Conservation (phyloP, 1,140 invertebrate species). For the Prorops nasuta region DNA sequence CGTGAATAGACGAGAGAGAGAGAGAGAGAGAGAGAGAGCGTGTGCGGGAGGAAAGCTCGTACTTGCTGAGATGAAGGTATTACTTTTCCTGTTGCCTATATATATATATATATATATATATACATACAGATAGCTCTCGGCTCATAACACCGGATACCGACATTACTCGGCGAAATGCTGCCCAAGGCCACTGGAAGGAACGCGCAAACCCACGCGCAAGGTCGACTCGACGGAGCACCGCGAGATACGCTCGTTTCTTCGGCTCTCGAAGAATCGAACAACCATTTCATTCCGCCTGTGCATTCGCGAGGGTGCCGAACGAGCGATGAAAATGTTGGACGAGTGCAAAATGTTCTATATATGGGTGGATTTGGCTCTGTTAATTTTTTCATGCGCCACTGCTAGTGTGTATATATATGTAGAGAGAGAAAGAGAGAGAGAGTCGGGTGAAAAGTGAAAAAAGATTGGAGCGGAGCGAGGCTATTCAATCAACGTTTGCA, state of each 20-base stretch:
- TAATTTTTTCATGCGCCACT: slow-evolving; percentile 3
- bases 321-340: no score
- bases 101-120: no score
- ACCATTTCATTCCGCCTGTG: background rate
- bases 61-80: slow-evolving; percentile 19
- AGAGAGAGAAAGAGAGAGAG: no score
- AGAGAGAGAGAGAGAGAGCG: no score
- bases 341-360: no score
- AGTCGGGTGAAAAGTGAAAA: no score
- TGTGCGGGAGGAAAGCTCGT: background rate
- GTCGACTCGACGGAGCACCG: slow-evolving; percentile 14
- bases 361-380: slow-evolving; percentile 2
- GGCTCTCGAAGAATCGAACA: slow-evolving; percentile 2
- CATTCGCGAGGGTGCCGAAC: no score
- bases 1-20: no score
- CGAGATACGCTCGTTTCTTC: slow-evolving; percentile 4
- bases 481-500: no score
- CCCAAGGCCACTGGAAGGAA: slow-evolving; percentile 12
- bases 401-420: no score
- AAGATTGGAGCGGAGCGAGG: no score
- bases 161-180: slow-evolving; percentile 16
- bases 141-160: slow-evolving; percentile 19
- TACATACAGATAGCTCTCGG: no score
- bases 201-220: slow-evolving; percentile 11
- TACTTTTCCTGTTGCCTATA: slow-evolving; percentile 21